Evolutionary conservation across 2,797 vertebrate genomes (phyloP).

Genomic region (Coregonus suidteri): DNA sequence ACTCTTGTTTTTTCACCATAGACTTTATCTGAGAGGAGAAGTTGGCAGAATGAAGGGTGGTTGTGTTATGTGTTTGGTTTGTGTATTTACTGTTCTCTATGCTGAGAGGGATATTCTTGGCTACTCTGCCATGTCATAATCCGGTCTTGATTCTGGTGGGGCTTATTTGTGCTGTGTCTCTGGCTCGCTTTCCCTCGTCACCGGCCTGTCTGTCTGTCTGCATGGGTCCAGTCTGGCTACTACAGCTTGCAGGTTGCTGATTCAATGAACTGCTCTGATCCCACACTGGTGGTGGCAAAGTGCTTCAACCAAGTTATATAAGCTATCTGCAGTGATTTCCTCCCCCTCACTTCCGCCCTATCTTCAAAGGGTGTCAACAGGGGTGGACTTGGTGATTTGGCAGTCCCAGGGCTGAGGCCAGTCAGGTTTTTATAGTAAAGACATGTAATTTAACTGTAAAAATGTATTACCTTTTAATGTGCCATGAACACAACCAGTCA

Average conservation of each 20-base stretch:
- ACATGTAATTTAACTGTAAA: too few relatives aligned
- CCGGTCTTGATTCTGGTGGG: conserved; percentile 61
- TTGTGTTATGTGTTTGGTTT: conserved; percentile 55
- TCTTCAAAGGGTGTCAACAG: background rate
- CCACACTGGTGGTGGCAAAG: conserved; percentile 6
- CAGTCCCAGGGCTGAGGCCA: background rate
- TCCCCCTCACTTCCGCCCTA: conserved; percentile 23
- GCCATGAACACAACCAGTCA: too few relatives aligned
- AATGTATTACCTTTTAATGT: too few relatives aligned
- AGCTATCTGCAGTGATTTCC: conserved; percentile 44
- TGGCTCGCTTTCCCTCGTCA: conserved; percentile 23
- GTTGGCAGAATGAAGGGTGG: conserved; percentile 57
- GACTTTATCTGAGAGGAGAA: conserved; percentile 10
- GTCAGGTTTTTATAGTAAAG: too few relatives aligned
- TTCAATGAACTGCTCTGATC: conserved; percentile 44
- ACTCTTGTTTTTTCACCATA: background rate
- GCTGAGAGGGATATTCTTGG: conserved; percentile 67
- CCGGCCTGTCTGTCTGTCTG: background rate
- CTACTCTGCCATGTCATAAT: conserved; percentile 69
- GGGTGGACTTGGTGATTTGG: background rate
- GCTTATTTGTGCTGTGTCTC: conserved; percentile 62
- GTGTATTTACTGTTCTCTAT: conserved; percentile 52
- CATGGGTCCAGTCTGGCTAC: background rate
- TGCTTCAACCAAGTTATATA: conserved; percentile 41
- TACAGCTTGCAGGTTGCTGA: conserved; percentile 38